These are phyloP conservation scores for Clistopyga incitator DNA, from an alignment of 2,888 invertebrate genomes.

Conservation along the genomic window DNA sequence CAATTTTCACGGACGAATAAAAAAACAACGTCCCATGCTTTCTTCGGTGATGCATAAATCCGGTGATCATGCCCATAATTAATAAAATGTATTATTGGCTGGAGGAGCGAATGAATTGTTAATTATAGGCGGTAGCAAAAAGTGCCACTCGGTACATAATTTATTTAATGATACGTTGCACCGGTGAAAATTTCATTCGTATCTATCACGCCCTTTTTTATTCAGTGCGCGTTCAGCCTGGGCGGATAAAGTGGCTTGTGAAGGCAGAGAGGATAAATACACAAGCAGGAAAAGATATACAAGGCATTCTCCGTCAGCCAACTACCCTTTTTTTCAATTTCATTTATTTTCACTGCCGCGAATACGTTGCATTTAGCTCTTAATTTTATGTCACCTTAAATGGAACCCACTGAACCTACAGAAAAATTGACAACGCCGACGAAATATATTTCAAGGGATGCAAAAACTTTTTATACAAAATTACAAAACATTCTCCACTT, in stretches of 20 bases:
- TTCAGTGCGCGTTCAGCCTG: not conserved
- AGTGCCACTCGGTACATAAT: constrained; percentile 35
- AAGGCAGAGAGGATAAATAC: constrained; percentile 4
- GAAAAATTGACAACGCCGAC: no score
- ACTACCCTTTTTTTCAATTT: no score
- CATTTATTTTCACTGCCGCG: no score
- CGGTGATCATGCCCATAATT: not conserved
- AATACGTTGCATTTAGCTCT: no score
- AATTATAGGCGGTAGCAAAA: constrained; percentile 32
- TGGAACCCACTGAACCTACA: no score
- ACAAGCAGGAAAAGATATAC: not conserved
- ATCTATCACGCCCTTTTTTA: constrained; percentile 18
- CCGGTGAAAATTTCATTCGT: constrained; percentile 33
- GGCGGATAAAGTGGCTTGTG: constrained; percentile 1
- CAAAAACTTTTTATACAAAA: no score
- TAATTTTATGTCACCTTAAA: no score
- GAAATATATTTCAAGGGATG: no score
- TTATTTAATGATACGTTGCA: constrained; percentile 48
- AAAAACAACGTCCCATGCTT: not conserved
- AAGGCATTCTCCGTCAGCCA: not conserved
- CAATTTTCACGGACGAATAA: not conserved
- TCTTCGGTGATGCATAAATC: not conserved
- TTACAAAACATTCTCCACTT: no score
- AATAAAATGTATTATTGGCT: constrained; percentile 1
- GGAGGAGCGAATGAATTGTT: constrained; percentile 21